Percentiles rank a stretch among this genome's conserved stretches.
Evolutionary conservation across 2,797 vertebrate species (phyloP).

Genomic region (Hemitrygon akajei): DNA sequence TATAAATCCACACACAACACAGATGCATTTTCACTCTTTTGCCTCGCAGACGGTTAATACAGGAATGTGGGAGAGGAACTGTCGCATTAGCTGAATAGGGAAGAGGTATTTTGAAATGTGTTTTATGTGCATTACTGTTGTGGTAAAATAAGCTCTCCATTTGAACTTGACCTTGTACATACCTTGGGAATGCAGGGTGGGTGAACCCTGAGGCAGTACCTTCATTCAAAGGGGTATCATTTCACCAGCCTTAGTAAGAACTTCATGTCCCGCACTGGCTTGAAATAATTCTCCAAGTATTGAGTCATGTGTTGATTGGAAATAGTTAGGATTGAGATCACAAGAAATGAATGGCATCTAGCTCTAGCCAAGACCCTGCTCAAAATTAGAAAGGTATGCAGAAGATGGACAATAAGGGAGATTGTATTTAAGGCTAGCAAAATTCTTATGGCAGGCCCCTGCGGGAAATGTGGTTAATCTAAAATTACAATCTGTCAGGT

Average conservation of each 20-base stretch:
- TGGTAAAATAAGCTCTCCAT: neutral
- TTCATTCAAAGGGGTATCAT: neutral
- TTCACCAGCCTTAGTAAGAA: neutral
- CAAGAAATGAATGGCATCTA: conserved; percentile 4
- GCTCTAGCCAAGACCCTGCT: no score
- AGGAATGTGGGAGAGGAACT: neutral
- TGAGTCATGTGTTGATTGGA: neutral
- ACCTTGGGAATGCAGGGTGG: neutral
- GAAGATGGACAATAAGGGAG: neutral
- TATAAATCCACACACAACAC: neutral
- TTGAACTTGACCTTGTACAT: neutral
- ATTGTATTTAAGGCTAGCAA: neutral
- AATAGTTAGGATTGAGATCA: neutral
- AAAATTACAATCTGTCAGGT: neutral
- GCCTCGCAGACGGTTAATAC: neutral
- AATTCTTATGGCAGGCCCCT: neutral
- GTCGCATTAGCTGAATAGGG: neutral
- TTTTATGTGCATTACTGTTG: neutral
- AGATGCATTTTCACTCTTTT: neutral
- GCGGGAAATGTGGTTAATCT: neutral
- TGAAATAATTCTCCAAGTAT: neutral
- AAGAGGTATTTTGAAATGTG: neutral
- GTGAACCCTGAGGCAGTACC: neutral
- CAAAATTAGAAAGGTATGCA: neutral
- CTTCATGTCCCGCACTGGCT: neutral